Evolutionary conservation across 1,140 invertebrate genomes (phyloP), one percentile per base, ranked within the genome.

Genomic region (Hesperophylax magnus): DNA sequence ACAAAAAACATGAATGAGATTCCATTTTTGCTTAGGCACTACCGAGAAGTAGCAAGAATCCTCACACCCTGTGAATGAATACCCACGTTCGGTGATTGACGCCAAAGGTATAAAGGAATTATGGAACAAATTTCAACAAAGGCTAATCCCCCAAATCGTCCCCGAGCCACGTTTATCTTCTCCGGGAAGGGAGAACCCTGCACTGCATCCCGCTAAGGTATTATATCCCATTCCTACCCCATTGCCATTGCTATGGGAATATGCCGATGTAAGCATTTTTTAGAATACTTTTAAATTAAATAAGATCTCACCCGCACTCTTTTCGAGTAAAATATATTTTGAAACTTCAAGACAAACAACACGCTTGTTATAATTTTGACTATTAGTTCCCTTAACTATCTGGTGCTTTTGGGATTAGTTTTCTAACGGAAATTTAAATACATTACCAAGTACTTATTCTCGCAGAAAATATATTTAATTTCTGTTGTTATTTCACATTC

Each of bases 141-240:
- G 79, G 67, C 61, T 83, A 83, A 83, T 83, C 82, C 79, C 52
- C 47, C n/a, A 78, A 83, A 72, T 20, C 9, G 24, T 69, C 31
- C 47, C 47, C 31, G 7, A 61, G 53, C 76, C 82, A 83, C 82
- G 82, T 54, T 78, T 56, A n/a, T 24, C 15, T n/a, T 47, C 20
- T 53, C 52, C 17, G 15, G 47, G 69, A 72, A 24, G 11, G 47
- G 39, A 53, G 24, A 53, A 24, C n/a, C 69, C 69, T 18, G n/a
- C 9, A 60, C 39, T 47, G 39, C 39, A 72, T 72, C 53, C 69
- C 69, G 53, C 20, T 3, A 53, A 24, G 39, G 17, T 72, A 72
- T 54, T 72, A 24, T 72, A 2, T 3, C 53, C 11, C 3, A 31
- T 34, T 2, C 14, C 27, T 67, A 9, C 39, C 5, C 18, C 65